Evolutionary conservation across 2,113 vertebrate species (phyloP).

Genomic region (Macquaria ambigua): DNA sequence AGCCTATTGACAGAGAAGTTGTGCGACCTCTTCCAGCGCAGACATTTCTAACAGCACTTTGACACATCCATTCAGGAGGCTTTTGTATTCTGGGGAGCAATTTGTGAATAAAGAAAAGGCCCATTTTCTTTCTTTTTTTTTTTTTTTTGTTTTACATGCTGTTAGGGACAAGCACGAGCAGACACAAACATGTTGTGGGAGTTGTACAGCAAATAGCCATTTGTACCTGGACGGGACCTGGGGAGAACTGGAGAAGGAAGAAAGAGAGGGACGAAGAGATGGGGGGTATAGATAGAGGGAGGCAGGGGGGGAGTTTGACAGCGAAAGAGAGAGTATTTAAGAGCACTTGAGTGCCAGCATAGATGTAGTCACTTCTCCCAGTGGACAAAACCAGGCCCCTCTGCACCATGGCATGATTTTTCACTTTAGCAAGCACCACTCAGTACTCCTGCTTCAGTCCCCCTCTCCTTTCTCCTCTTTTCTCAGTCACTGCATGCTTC

Average conservation of each 20-base stretch:
- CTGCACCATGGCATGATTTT: constrained; percentile 92
- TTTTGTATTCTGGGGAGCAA: constrained; percentile 78
- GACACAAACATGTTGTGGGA: constrained; percentile 87
- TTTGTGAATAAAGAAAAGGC: constrained; percentile 86
- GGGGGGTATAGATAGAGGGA: constrained; percentile 32
- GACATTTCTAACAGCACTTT: constrained; percentile 82
- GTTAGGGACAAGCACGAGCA: constrained; percentile 84
- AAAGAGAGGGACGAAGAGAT: constrained; percentile 9
- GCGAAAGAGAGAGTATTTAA: constrained; percentile 84
- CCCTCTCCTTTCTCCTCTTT: constrained; percentile 53
- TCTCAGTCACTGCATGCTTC: constrained; percentile 82
- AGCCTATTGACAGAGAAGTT: constrained; percentile 57
- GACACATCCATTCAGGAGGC: constrained; percentile 86
- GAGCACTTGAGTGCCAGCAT: constrained; percentile 90
- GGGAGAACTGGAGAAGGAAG: constrained; percentile 45
- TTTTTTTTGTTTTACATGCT: constrained; percentile 89
- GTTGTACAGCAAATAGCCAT: constrained; percentile 95
- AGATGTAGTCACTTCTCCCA: constrained; percentile 88
- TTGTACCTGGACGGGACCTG: constrained; percentile 88
- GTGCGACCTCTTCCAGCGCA: constrained; percentile 76
- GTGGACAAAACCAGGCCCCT: constrained; percentile 84
- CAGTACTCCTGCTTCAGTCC: constrained; percentile 52
- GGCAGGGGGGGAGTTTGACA: constrained; percentile 15
- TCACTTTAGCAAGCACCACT: constrained; percentile 86
- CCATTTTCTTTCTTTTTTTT: constrained; percentile 49